Conservation (phyloP, 2,888 invertebrate genomes). For the Drosophila kanekoi region DNA sequence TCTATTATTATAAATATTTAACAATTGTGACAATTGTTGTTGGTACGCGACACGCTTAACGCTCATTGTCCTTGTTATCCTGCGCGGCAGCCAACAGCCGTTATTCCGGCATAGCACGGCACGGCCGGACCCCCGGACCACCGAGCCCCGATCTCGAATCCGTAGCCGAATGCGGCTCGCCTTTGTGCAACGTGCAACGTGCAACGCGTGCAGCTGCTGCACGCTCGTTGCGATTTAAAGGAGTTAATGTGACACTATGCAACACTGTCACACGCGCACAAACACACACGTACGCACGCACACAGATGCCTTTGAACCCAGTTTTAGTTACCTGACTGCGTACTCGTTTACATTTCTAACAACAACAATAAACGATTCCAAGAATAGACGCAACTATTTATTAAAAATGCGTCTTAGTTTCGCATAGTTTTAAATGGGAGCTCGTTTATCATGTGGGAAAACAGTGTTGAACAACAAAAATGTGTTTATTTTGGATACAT, state of each 20-base stretch:
- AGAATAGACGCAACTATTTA: neutral
- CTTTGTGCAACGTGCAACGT: conserved; percentile 13
- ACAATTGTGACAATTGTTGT: conserved; percentile 80
- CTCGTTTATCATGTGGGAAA: no score
- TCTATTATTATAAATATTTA: conserved; percentile 80
- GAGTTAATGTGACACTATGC: conserved; percentile 57
- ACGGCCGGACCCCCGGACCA: conserved; percentile 1
- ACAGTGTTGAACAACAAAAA: no score
- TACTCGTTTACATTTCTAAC: conserved; percentile 32
- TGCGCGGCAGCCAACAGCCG: conserved; percentile 29
- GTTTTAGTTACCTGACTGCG: conserved; percentile 19
- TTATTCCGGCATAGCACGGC: conserved; percentile 24
- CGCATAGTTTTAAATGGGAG: no score
- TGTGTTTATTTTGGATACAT: no score
- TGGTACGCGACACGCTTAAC: conserved; percentile 66
- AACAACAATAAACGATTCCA: conserved; percentile 26
- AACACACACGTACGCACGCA: neutral
- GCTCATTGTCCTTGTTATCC: conserved; percentile 64
- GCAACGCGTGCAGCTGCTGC: conserved; percentile 66
- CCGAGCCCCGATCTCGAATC: neutral
- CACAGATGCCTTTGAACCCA: neutral
- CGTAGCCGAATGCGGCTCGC: neutral
- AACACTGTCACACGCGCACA: conserved; percentile 20
- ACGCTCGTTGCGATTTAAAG: conserved; percentile 73
- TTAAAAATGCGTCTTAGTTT: neutral